Conservation (phyloP, 2,888 invertebrate genomes). For the Plebejus anna region DNA sequence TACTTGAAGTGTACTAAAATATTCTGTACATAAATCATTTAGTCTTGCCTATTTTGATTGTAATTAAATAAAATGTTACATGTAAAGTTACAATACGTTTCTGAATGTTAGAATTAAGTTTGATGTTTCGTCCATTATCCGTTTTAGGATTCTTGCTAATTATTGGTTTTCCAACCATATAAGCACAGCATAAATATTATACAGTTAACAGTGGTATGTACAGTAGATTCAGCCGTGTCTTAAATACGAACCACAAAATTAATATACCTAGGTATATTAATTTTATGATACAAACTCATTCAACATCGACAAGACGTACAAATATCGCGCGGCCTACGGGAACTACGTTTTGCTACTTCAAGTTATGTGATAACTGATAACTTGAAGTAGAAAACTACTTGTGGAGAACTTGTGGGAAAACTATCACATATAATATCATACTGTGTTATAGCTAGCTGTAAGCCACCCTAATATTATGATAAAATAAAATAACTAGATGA, state of each 20-base stretch:
- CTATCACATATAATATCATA: no score
- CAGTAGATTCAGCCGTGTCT: background rate
- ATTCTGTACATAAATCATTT: background rate
- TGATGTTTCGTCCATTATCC: background rate
- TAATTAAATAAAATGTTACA: background rate
- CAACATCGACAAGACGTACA: background rate
- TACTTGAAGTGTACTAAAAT: background rate
- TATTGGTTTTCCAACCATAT: background rate
- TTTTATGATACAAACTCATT: background rate
- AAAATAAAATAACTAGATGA: no score
- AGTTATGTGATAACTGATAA: no score
- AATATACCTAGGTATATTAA: no score
- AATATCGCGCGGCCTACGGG: background rate
- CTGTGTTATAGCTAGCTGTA: no score
- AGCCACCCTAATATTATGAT: no score
- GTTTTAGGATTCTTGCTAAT: background rate
- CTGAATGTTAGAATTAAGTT: conserved; percentile 10
- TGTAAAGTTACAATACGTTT: background rate
- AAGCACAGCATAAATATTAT: background rate
- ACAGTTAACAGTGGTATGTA: background rate
- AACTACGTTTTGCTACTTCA: background rate
- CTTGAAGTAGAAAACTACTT: no score
- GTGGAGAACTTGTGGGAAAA: no score
- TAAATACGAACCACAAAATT: no score
- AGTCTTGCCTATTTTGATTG: background rate